Evolutionary conservation across 2,797 vertebrate genomes (phyloP).

Genomic region (Pseudochirops corinnae): DNA sequence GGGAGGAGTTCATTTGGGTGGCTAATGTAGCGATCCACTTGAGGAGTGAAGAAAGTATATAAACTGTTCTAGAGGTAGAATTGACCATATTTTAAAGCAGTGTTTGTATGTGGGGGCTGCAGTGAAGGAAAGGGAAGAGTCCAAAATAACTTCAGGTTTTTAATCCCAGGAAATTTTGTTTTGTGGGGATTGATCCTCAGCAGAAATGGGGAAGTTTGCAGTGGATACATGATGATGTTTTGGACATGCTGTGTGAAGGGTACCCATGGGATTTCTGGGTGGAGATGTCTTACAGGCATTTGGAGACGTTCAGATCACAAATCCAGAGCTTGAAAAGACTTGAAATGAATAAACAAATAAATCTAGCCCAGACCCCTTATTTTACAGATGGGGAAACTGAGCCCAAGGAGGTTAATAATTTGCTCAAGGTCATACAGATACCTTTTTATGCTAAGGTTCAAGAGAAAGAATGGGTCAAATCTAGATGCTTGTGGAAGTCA

Average conservation of each 20-base stretch:
- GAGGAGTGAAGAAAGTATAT: neutral
- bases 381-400: neutral
- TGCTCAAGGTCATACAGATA: neutral
- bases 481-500: neutral
- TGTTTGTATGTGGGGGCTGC: neutral
- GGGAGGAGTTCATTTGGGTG: neutral
- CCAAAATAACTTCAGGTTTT: neutral
- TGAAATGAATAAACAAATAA: neutral
- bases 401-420: neutral
- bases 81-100: neutral
- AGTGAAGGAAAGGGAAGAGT: neutral
- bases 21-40: neutral
- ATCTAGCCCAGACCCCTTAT: neutral
- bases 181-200: neutral
- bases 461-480: neutral
- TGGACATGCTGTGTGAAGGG: neutral
- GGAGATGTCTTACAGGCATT: neutral
- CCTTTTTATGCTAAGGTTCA: neutral
- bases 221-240: neutral
- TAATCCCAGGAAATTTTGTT: neutral
- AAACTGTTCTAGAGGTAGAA: neutral
- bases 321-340: neutral
- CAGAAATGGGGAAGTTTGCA: neutral
- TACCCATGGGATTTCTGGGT: neutral
- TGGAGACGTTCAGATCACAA: neutral